Evolutionary conservation across 2,888 invertebrate species (phyloP), one percentile per base, ranked within the genome.

Genomic region (Vanessa cardui): DNA sequence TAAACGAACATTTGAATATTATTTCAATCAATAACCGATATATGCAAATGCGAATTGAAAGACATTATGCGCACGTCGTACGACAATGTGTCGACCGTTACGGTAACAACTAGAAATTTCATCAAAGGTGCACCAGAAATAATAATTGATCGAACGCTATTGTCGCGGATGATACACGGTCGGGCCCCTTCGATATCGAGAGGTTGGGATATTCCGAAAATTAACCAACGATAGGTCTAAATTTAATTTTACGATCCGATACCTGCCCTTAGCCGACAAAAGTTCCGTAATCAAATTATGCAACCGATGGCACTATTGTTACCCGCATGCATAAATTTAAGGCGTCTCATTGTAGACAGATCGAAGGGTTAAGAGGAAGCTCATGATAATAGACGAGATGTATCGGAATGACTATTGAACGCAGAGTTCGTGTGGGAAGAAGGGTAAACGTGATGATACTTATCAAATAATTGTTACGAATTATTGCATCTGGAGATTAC

Each of bases 1-100:
- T 83, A 87, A 89, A 88, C 86, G 83, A 79, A 71, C 54, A 91
- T 92, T 92, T 90, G 81, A 92, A 92, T 92, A 90, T 90, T 90
- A 89, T 90, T 90, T 87, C 91, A 90, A 92, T 92, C 92, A 92
- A 92, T 92, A 91, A 90, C 87, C 85, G 88, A 90, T 89, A 86
- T 90, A 92, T 92, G 92, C 90, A 92, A 90, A 91, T 90, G 70
- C 77, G 69, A 72, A 68, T 80, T 78, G 83, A 84, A 84, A 86
- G 82, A 85, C 83, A 84, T 87, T 85, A 83, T 85, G 82, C 81
- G 83, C 76, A 74, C 81, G 80, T 75, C 73, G 77, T 76, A 80
- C 81, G 86, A 91, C 91, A 92, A 92, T 87, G 83, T 81, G 71
- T 77, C 87, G 86, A 92, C 92, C 92, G 92, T 92, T 92, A 91